These are phyloP conservation scores for Stenodera caucasica DNA, from an alignment of 2,888 invertebrate species.

Conservation along the genomic window DNA sequence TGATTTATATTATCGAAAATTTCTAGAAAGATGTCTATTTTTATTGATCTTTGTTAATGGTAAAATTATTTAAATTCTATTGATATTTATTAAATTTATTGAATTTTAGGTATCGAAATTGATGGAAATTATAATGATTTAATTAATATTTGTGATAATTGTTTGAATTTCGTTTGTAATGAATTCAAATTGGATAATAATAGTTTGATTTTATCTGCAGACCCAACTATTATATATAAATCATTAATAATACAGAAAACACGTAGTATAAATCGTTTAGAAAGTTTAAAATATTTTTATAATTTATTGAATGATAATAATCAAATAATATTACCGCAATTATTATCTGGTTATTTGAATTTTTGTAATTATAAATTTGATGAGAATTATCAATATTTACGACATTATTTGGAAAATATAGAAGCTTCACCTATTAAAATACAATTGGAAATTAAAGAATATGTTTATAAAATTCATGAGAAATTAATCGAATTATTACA, in stretches of 20 bases:
- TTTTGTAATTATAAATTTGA: conserved; percentile 52
- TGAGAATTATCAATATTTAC: conserved; percentile 54
- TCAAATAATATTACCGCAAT: conserved; percentile 57
- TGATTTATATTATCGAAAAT: conserved; percentile 52
- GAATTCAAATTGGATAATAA: conserved; percentile 43
- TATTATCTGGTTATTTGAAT: conserved; percentile 61
- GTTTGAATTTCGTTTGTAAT: conserved; percentile 49
- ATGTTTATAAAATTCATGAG: conserved; percentile 60
- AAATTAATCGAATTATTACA: conserved; percentile 56
- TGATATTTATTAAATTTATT: background rate
- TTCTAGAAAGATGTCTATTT: conserved; percentile 58
- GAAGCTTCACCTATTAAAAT: conserved; percentile 57
- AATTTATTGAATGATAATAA: conserved; percentile 42
- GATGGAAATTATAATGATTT: conserved; percentile 36
- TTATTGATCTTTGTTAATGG: conserved; percentile 58
- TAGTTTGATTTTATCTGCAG: no score
- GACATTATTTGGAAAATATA: conserved; percentile 63
- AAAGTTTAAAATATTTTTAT: conserved; percentile 51
- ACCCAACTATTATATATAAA: conserved; percentile 44
- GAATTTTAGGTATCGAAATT: background rate
- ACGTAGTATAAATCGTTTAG: conserved; percentile 46
- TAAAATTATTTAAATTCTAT: conserved; percentile 33
- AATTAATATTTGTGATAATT: conserved; percentile 43
- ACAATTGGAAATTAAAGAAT: conserved; percentile 58
- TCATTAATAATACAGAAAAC: conserved; percentile 50